Evolutionary conservation across 2,888 invertebrate genomes (phyloP).

Genomic region (Synergus itoensis): DNA sequence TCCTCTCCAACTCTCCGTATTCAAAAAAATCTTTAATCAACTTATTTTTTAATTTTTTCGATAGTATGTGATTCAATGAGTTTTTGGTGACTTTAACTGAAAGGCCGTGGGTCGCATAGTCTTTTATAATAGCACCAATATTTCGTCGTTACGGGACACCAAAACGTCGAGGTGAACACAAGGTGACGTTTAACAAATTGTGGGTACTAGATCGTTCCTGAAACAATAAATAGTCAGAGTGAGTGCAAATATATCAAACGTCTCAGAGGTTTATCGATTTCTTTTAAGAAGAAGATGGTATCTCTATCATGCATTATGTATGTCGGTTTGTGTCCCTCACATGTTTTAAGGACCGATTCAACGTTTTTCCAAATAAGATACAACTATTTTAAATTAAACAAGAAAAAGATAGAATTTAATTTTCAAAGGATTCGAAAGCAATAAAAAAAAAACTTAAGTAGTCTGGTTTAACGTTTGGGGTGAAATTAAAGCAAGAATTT

Average conservation of each 20-base stretch:
- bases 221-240: neutral
- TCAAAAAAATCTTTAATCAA: neutral
- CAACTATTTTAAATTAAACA: neutral
- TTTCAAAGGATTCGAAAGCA: neutral
- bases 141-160: neutral
- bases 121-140: neutral
- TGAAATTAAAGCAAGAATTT: constrained; percentile 5
- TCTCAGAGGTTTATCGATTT: neutral
- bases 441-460: no score
- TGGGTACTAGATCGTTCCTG: constrained; percentile 13
- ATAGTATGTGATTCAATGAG: neutral
- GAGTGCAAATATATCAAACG: neutral
- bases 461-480: neutral
- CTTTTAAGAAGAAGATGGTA: neutral
- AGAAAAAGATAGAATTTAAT: neutral
- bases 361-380: neutral
- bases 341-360: neutral
- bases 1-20: neutral
- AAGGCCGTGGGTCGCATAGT: neutral
- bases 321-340: neutral
- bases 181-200: neutral
- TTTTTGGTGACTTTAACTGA: neutral
- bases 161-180: neutral
- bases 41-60: neutral
- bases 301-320: neutral